Percentiles rank a stretch among this genome's conserved stretches.
phyloP scores from a whole-genome alignment of 2,113 vertebrate species.

The Scatophagus argus region DNA sequence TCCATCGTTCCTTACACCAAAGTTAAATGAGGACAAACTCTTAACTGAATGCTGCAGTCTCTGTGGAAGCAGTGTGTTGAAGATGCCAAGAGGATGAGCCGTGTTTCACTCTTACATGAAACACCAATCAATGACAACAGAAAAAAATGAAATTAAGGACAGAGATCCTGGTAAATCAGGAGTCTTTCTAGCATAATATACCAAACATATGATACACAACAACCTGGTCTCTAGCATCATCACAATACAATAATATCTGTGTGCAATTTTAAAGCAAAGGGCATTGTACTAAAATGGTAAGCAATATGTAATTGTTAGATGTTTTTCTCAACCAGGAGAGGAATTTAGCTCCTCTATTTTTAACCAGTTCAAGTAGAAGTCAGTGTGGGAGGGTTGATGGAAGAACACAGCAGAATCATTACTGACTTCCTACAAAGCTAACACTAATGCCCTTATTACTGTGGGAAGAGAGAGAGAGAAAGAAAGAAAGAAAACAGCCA shows the following conservation, averaged over 20 bases:
- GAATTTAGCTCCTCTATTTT: not conserved
- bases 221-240: not conserved
- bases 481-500: not conserved
- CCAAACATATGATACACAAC: not conserved
- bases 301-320: not conserved
- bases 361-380: not conserved
- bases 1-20: not conserved
- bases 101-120: constrained; percentile 1
- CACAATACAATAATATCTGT: not conserved
- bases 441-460: not conserved
- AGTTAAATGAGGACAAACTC: constrained; percentile 45
- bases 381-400: not conserved
- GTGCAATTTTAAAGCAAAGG: not conserved
- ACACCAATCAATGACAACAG: not conserved
- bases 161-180: not conserved
- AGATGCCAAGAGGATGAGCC: constrained; percentile 9
- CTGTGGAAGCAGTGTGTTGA: constrained; percentile 3
- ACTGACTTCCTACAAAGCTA: not conserved
- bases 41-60: constrained; percentile 36
- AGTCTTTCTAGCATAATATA: not conserved
- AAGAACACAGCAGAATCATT: not conserved
- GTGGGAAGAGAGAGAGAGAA: not conserved
- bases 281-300: not conserved
- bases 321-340: not conserved
- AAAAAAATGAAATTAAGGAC: not conserved